phyloP scores from a whole-genome alignment of 1,140 invertebrate genomes.

The Asobara japonica region DNA sequence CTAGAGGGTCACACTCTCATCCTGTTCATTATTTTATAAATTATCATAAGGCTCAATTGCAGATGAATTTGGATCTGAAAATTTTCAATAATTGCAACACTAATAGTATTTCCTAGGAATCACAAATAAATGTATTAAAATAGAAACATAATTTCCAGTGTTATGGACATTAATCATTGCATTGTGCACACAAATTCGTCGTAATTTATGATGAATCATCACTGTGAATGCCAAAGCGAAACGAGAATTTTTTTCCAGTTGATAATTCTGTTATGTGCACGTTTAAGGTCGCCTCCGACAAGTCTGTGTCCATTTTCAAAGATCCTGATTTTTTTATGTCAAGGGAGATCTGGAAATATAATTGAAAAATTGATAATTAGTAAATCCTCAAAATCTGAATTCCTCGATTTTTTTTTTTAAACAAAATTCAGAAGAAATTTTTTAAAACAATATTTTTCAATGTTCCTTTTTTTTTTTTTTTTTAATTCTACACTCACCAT shows the following conservation, averaged over 20 bases:
- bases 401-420: too few species aligned
- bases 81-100: too few species aligned
- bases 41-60: too few species aligned
- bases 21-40: too few species aligned
- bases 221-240: conserved; percentile 42
- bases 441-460: background rate
- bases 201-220: conserved; percentile 35
- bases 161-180: background rate
- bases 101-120: too few species aligned
- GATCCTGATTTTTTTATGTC: conserved; percentile 26
- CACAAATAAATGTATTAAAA: too few species aligned
- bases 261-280: conserved; percentile 36
- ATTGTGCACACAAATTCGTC: conserved; percentile 29
- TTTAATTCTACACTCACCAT: conserved; percentile 35
- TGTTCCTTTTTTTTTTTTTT: too few species aligned
- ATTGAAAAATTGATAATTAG: too few species aligned
- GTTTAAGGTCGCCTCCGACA: conserved; percentile 38
- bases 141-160: background rate
- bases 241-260: conserved; percentile 37
- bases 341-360: conserved; percentile 36
- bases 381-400: too few species aligned
- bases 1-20: too few species aligned
- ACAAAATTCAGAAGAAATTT: too few species aligned
- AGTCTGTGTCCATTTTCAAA: conserved; percentile 39
- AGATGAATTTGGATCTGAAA: too few species aligned